Evolutionary conservation across 2,797 vertebrate genomes (phyloP).

Genomic region (Pachyuromys duprasi): DNA sequence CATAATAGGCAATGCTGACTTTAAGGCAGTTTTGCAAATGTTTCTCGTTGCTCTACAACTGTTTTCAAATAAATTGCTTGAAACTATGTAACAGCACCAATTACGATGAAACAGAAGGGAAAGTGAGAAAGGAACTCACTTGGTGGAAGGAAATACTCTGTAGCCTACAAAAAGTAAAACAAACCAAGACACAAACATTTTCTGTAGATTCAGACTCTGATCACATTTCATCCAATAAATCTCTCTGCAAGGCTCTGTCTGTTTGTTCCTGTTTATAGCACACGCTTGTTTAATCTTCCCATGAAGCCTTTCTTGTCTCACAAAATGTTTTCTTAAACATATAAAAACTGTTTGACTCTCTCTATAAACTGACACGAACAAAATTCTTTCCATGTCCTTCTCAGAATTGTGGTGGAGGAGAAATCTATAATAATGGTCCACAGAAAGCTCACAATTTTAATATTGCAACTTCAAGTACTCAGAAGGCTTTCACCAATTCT

Average conservation of each 20-base stretch:
- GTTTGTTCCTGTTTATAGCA: conserved; percentile 79
- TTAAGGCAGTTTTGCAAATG: conserved; percentile 55
- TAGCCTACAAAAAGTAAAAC: conserved; percentile 61
- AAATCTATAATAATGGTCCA: conserved; percentile 28
- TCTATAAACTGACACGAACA: conserved; percentile 64
- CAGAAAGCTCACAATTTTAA: conserved; percentile 67
- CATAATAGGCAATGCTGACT: neutral
- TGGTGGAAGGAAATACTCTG: conserved; percentile 63
- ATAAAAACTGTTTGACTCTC: conserved; percentile 77
- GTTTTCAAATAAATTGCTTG: conserved; percentile 59
- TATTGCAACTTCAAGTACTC: conserved; percentile 27
- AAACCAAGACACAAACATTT: conserved; percentile 68
- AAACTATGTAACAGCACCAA: conserved; percentile 56
- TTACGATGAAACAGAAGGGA: conserved; percentile 42
- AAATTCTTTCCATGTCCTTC: conserved; percentile 74
- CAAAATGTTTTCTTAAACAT: conserved; percentile 76
- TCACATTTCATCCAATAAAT: conserved; percentile 68
- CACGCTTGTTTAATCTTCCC: conserved; percentile 74
- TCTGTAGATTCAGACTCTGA: conserved; percentile 74
- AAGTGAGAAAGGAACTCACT: conserved; percentile 46
- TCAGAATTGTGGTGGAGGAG: conserved; percentile 63
- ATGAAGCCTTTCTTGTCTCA: conserved; percentile 74
- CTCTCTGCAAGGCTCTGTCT: conserved; percentile 61
- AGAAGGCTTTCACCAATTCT: neutral
- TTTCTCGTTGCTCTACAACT: conserved; percentile 64